Evolutionary conservation across 2,888 invertebrate genomes (phyloP), one percentile per base, ranked within the genome.

Genomic region (Nomada flava): DNA sequence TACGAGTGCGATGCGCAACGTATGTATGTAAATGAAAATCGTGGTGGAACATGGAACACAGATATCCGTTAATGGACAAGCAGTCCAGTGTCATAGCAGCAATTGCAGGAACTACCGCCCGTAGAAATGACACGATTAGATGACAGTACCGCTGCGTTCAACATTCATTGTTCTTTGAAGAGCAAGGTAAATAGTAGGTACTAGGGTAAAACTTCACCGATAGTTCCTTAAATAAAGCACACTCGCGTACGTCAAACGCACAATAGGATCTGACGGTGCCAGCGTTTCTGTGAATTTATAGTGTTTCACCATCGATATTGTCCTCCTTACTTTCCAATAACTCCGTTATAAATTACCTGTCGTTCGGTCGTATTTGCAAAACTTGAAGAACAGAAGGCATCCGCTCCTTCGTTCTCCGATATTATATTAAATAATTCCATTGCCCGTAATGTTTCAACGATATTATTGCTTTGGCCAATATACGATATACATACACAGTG

Each of bases 11-110:
- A 72, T 53, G 62, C 59, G 68, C 70, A 44, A n/a, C 29, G 52
- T 69, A 60, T 76, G 82, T 83, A 83, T 76, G 82, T 83, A 83
- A 80, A 83, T 80, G 82, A 72, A 83, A 80, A 73, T 80, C 65
- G 62, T 64, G 55, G n/a, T 62, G 11, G 55, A 62, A 74, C 79
- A 64, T 60, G 55, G 42, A 65, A 63, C 65, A 69, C 72, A 57
- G 53, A 53, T 73, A 59, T 73, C 78, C 64, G 11, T 47, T 69
- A 64, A 74, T 64, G 73, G 64, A 70, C 73, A 64, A 74, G 23
- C 67, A 52, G 26, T 55, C 65, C 26, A 53, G 65, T 70, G 73
- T 81, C 79, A 73, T 79, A 70, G 50, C 60, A n/a, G 57, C 73
- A 55, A 74, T 64, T 69, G 69, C 70, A 26, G 69, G n/a, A 55